phyloP scores from a whole-genome alignment of 2,113 vertebrate genomes.

The Ramphastos sulfuratus region DNA sequence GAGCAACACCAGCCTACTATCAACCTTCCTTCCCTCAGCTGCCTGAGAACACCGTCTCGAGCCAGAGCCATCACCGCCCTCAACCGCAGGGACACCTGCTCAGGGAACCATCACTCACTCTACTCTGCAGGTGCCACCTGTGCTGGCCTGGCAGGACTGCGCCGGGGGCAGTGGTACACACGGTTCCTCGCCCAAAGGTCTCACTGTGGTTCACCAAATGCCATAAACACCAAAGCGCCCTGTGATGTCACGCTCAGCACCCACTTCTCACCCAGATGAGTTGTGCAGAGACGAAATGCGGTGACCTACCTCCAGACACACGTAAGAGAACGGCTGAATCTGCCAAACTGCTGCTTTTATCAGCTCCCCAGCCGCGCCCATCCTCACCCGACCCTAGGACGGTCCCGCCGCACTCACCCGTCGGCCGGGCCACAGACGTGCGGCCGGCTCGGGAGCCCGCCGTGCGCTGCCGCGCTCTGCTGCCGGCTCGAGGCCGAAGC shows the following conservation, averaged over 20 bases:
- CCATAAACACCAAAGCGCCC: background rate
- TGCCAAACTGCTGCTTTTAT: background rate
- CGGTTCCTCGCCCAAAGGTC: background rate
- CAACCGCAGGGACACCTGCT: fast-evolving
- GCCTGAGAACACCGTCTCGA: fast-evolving
- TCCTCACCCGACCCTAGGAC: too few relatives aligned
- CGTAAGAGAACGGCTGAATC: background rate
- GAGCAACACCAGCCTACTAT: background rate
- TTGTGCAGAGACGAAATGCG: background rate
- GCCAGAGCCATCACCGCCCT: fast-evolving
- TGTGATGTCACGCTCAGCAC: background rate
- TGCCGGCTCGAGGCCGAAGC: too few relatives aligned
- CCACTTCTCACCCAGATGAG: background rate
- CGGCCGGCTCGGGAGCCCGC: too few relatives aligned
- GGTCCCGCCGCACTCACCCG: too few relatives aligned
- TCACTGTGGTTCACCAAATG: background rate
- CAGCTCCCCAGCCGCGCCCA: too few relatives aligned
- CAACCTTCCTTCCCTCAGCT: background rate
- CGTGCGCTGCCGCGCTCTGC: too few relatives aligned
- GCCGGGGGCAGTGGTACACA: background rate
- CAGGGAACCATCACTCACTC: background rate
- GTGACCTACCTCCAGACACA: background rate
- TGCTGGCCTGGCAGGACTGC: background rate
- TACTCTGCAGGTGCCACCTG: background rate
- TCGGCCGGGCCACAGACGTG: too few relatives aligned